Evolutionary conservation across 2,888 invertebrate species (phyloP), one percentile per base, ranked within the genome.

Genomic region (Ganaspis brasiliensis): DNA sequence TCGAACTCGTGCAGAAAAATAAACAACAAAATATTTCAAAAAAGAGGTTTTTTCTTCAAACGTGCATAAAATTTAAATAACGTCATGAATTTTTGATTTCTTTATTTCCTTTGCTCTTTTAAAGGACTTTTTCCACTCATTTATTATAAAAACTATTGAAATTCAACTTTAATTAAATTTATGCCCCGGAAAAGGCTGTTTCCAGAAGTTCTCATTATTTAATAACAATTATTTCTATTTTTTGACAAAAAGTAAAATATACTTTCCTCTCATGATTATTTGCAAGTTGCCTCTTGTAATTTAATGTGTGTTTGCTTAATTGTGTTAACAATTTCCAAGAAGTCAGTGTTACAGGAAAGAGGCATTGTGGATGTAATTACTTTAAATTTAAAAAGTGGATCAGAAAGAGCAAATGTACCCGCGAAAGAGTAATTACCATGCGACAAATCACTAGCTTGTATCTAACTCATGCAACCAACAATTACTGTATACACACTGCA

Each of bases 311-410:
- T n/a, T 45, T 45, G 9, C n/a, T 45, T 67, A 24, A 45, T 67
- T 24, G 24, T 67, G 1, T 67, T 26, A 45, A 67, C n/a, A 16
- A 45, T 67, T 40, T 45, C 45, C 26, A 14, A 45, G 67, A 45
- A 45, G 21, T 8, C 10, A 12, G 2, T 63, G 24, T 63, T 4
- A 21, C 24, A 1, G 14, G 14, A 26, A 26, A n/a, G 57, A 8
- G 12, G 12, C 24, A 57, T 57, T n/a, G 26, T 16, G 31, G 9
- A 31, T 59, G 59, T 59, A 59, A 59, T 59, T 59, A 59, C 59
- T 59, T 40, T 45, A 24, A 45, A 40, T 45, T 67, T n/a, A 26
- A 67, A n/a, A 67, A 67, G 63, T 63, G 21, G 14, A 63, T 63
- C 14, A 63, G 63, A 21, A 40, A 40, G 45, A 67, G 24, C 14